Evolutionary conservation across 2,888 invertebrate genomes (phyloP).

Genomic region (Mesochorus sp.): DNA sequence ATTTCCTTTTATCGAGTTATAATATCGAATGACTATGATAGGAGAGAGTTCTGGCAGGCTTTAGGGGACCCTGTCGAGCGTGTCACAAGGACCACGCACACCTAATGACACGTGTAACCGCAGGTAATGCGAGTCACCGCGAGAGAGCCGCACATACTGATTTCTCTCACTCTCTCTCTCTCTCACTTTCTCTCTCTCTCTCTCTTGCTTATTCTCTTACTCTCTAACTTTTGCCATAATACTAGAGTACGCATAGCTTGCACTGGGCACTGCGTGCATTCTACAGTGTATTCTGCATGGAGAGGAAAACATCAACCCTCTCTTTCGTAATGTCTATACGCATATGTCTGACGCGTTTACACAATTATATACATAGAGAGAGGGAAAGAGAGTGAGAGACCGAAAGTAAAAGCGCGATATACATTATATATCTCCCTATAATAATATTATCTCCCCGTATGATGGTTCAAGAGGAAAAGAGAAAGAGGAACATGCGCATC

Average conservation of each 20-base stretch:
- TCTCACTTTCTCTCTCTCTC: conserved; percentile 1
- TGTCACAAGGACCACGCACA: conserved; percentile 64
- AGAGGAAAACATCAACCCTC: conserved; percentile 35
- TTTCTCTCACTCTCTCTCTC: conserved; percentile 27
- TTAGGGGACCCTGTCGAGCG: conserved; percentile 32
- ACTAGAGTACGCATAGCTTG: background rate
- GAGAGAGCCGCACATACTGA: conserved; percentile 55
- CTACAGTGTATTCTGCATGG: too few species aligned
- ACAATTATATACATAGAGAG: background rate
- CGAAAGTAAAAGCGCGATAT: too few species aligned
- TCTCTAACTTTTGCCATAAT: background rate
- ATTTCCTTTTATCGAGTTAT: conserved; percentile 73
- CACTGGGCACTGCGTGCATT: background rate
- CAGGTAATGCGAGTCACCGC: conserved; percentile 75
- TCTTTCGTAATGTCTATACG: conserved; percentile 36
- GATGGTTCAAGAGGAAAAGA: too few species aligned
- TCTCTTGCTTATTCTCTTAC: background rate
- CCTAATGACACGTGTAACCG: conserved; percentile 78
- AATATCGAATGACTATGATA: conserved; percentile 68
- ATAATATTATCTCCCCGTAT: too few species aligned
- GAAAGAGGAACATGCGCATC: too few species aligned
- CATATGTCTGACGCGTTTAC: conserved; percentile 21
- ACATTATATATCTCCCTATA: conserved; percentile 14
- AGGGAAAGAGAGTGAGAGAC: too few species aligned
- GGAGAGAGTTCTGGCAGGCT: conserved; percentile 48